phyloP scores from a whole-genome alignment of 2,797 vertebrate species.

The Coregonus ussuriensis region DNA sequence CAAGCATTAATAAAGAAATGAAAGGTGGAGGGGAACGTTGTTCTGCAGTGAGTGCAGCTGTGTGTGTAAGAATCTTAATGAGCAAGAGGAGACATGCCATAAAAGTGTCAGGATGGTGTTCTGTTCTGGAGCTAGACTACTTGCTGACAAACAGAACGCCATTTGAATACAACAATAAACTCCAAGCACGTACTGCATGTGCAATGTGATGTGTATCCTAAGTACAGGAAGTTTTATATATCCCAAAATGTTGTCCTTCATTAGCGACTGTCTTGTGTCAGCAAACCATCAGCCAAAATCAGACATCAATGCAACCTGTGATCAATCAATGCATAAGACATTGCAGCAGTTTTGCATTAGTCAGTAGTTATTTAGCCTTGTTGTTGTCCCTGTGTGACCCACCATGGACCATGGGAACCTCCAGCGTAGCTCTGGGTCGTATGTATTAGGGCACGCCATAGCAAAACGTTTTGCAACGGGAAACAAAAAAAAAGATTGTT shows the following conservation, averaged over 20 bases:
- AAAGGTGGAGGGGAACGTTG: conserved; percentile 21
- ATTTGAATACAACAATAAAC: not conserved
- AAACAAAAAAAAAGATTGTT: not conserved
- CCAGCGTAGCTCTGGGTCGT: not conserved
- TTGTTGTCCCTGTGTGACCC: not conserved
- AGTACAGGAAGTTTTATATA: not conserved
- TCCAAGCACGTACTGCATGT: not conserved
- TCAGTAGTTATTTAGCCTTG: not conserved
- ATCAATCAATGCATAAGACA: not conserved
- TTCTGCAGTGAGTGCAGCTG: conserved; percentile 26
- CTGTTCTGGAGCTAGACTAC: not conserved
- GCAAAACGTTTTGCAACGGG: not conserved
- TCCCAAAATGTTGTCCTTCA: not conserved
- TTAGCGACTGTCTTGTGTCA: conserved; percentile 3
- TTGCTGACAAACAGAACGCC: not conserved
- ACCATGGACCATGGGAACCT: not conserved
- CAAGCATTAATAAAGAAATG: conserved; percentile 45
- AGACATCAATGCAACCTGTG: not conserved
- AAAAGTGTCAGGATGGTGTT: not conserved
- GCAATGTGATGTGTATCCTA: not conserved
- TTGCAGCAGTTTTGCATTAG: no score
- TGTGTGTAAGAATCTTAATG: conserved; percentile 24
- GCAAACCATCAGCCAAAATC: not conserved
- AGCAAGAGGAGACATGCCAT: conserved; percentile 14
- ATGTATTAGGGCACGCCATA: not conserved